phyloP scores from a whole-genome alignment of 2,113 vertebrate genomes.

The Seriola rivoliana region DNA sequence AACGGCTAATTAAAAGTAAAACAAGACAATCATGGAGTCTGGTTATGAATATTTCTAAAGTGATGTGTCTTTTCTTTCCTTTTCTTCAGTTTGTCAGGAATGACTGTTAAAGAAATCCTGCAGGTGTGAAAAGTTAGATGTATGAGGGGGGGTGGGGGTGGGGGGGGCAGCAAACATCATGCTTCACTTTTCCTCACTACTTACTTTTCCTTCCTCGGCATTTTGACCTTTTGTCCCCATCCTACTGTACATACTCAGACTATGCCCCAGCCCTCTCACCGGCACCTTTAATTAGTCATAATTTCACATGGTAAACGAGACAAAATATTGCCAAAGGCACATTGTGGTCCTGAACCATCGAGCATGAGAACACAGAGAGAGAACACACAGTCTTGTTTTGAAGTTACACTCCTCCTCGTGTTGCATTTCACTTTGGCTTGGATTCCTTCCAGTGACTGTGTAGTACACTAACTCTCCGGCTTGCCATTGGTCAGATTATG shows the following conservation, averaged over 20 bases:
- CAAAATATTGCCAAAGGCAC: constrained; percentile 26
- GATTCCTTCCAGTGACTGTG: constrained; percentile 33
- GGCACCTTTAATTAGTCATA: constrained; percentile 27
- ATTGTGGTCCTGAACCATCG: neutral
- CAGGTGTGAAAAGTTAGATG: neutral
- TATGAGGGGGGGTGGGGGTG: neutral
- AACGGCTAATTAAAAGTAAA: neutral
- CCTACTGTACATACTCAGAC: neutral
- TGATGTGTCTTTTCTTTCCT: neutral
- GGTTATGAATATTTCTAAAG: neutral
- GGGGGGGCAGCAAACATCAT: neutral
- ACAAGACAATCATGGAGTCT: neutral
- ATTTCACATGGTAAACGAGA: constrained; percentile 9
- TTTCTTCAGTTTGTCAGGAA: neutral
- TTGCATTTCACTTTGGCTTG: constrained; percentile 54
- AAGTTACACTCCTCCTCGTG: constrained; percentile 30
- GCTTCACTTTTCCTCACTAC: neutral
- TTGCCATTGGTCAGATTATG: constrained; percentile 40
- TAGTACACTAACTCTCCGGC: constrained; percentile 20
- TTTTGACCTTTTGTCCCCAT: constrained; percentile 12
- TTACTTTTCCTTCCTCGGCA: no score
- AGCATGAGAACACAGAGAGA: constrained; percentile 14
- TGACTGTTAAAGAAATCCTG: neutral
- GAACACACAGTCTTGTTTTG: constrained; percentile 21
- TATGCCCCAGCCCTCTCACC: neutral